Base-by-base conservation (phyloP, 1,140 invertebrate species). In the Hyposmocoma kahamanoa region DNA sequence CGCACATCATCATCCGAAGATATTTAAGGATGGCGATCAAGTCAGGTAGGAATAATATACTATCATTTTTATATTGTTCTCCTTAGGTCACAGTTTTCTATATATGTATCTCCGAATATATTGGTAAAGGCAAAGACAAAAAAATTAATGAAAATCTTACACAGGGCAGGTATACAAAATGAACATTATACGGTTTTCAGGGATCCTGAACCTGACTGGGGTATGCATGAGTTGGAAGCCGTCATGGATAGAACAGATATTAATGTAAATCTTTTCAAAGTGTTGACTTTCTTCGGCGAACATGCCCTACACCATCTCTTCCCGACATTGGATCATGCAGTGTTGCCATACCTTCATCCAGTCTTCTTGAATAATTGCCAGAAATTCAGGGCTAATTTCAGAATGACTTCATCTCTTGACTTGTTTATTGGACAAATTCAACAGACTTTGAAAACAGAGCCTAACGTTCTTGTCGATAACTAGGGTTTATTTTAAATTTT, bases 21-120 rank as follows among this genome's bases (percentile, higher is more conserved):
- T 94, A 44, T 95, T 94, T 71, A 94, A 96, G 60, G 94, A 96
- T 67, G 94, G 94, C 3, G 94, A 96, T 72, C 75, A 88, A 53
- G 70, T 89, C 34, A 84, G 87, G 88, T 90, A 53, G 43, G 10
- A 22, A 17, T 43, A 24, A n/a, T 22, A 30, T 17, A 28, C 9
- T 15, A 8, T n/a, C 15, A 13, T n/a, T 13, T 3, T 46, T 5
- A 36, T 1, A 45, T 45, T 18, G 10, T 13, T 28, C 11, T 19
- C 28, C 1, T 45, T 30, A 45, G n/a, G n/a, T n/a, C n/a, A n/a
- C n/a, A n/a, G n/a, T n/a, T n/a, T n/a, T n/a, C n/a, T n/a, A n/a
- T n/a, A n/a, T n/a, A n/a, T n/a, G n/a, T n/a, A n/a, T n/a, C n/a
- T n/a, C n/a, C n/a, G n/a, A n/a, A n/a, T n/a, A n/a, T n/a, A n/a